These are phyloP conservation scores for Scarus forsteni DNA, from an alignment of 2,797 vertebrate species.

Conservation along the genomic window DNA sequence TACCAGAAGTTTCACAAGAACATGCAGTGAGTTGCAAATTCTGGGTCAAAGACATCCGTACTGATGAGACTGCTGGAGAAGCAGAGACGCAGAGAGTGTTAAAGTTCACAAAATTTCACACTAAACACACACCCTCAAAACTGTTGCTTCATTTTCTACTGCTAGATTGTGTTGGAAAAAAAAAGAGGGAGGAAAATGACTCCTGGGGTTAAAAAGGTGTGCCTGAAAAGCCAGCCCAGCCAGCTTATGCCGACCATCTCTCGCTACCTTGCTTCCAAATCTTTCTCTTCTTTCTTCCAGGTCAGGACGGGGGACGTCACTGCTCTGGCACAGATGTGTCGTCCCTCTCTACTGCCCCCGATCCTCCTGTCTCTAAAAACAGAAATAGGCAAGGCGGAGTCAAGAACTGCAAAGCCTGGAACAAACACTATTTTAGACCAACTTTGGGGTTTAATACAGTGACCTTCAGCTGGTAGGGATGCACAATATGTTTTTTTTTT, in stretches of 20 bases:
- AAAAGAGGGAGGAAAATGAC: conserved; percentile 58
- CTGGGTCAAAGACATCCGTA: conserved; percentile 82
- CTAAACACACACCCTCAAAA: conserved; percentile 67
- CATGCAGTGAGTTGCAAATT: conserved; percentile 85
- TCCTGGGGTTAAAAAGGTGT: conserved; percentile 73
- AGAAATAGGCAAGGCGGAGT: conserved; percentile 57
- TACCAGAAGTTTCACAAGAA: conserved; percentile 85
- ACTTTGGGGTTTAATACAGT: too few relatives aligned
- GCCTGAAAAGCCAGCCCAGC: conserved; percentile 66
- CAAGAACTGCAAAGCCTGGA: conserved; percentile 28
- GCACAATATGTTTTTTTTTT: too few relatives aligned
- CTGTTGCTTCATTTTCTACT: conserved; percentile 73
- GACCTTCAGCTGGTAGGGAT: too few relatives aligned
- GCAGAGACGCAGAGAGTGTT: conserved; percentile 74
- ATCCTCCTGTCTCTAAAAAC: conserved; percentile 84
- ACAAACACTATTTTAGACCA: neutral
- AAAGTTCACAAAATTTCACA: conserved; percentile 77
- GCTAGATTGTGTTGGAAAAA: conserved; percentile 68
- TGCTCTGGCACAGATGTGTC: conserved; percentile 83
- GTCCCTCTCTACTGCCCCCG: conserved; percentile 83
- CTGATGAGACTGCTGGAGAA: conserved; percentile 74
- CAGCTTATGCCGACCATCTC: conserved; percentile 58
- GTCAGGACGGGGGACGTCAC: conserved; percentile 75
- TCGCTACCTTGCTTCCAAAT: conserved; percentile 62
- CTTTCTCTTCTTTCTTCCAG: conserved; percentile 66